Conservation (phyloP, 2,888 invertebrate genomes). For the Arge pagana region DNA sequence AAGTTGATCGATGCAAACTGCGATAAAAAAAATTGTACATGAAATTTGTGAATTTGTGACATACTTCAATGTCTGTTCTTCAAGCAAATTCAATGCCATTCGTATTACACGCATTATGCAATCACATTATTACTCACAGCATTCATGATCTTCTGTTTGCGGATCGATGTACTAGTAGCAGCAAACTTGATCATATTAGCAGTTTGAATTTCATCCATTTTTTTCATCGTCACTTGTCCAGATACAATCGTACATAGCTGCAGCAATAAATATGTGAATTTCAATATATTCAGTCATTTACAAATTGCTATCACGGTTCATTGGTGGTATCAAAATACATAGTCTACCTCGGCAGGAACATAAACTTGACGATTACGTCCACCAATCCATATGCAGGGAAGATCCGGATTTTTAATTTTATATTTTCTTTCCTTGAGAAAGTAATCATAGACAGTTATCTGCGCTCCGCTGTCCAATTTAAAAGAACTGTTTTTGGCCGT, state of each 20-base stretch:
- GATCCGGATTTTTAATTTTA: slow-evolving; percentile 64
- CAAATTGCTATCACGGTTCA: background rate
- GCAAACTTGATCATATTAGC: slow-evolving; percentile 84
- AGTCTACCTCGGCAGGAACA: slow-evolving; percentile 76
- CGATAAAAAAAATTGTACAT: slow-evolving; percentile 23
- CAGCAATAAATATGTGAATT: slow-evolving; percentile 21
- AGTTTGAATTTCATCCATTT: slow-evolving; percentile 83
- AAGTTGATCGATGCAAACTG: slow-evolving; percentile 48
- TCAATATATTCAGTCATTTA: background rate
- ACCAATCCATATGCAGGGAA: slow-evolving; percentile 89
- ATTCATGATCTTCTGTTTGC: slow-evolving; percentile 80
- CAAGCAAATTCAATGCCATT: too few species aligned
- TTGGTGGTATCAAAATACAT: background rate
- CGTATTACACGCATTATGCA: too few species aligned
- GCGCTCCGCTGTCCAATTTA: slow-evolving; percentile 38
- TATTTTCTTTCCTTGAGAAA: slow-evolving; percentile 56
- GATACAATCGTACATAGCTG: slow-evolving; percentile 73
- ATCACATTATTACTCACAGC: slow-evolving; percentile 63
- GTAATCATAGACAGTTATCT: slow-evolving; percentile 60
- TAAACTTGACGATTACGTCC: slow-evolving; percentile 68
- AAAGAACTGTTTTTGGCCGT: slow-evolving; percentile 56
- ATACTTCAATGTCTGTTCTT: too few species aligned
- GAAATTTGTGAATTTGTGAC: background rate
- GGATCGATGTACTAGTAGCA: slow-evolving; percentile 76
- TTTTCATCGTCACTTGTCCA: slow-evolving; percentile 78